phyloP scores from a whole-genome alignment of 2,113 vertebrate species.

The Talpa occidentalis region DNA sequence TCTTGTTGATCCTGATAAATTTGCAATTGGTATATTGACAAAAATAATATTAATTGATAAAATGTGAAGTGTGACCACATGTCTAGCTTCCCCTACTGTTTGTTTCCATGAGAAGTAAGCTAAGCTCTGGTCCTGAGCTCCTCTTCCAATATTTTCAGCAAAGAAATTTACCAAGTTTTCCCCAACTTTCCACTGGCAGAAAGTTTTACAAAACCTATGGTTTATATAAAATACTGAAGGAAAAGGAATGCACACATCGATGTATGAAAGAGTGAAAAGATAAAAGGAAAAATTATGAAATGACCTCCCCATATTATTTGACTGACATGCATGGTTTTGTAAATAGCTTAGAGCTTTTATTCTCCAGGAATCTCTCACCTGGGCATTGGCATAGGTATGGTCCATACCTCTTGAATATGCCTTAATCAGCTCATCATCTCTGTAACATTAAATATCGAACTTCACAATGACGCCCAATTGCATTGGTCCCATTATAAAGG shows the following conservation, averaged over 20 bases:
- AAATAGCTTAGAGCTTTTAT: not conserved
- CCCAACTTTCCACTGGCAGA: not conserved
- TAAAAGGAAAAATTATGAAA: not conserved
- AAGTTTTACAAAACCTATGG: not conserved
- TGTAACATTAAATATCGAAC: not conserved
- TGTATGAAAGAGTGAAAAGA: not conserved
- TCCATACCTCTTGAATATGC: fast-evolving
- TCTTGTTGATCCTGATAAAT: not conserved
- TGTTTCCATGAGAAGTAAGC: not conserved
- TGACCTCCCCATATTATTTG: not conserved
- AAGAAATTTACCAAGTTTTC: slow-evolving; percentile 1
- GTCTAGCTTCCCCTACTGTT: not conserved
- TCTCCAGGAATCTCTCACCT: not conserved
- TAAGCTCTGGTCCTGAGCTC: not conserved
- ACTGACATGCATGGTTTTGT: not conserved
- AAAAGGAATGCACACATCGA: not conserved
- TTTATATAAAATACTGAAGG: not conserved
- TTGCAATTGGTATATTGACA: not conserved
- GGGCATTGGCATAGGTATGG: fast-evolving
- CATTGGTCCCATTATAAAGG: not conserved
- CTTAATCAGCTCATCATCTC: not conserved
- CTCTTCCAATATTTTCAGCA: not conserved
- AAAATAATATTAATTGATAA: not conserved
- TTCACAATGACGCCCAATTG: not conserved
- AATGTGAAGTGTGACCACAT: not conserved